A percentile compares a stretch with the other conserved stretches of the same genome.
Conservation (phyloP, 2,888 invertebrate genomes). For the Gonocerus acuteangulatus region DNA sequence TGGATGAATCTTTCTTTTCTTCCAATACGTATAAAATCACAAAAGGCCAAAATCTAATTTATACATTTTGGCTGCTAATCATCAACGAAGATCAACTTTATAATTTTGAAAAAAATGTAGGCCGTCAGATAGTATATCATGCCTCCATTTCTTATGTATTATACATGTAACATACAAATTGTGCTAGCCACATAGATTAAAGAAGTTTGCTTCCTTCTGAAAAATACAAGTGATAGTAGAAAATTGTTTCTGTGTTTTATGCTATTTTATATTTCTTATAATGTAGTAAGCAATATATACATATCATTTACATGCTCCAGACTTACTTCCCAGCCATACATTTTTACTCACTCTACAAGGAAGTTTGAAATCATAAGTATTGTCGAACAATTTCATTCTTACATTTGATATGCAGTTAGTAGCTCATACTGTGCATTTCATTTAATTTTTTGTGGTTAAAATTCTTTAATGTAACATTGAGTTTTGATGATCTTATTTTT, state of each 20-base stretch:
- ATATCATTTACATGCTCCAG: slow-evolving; percentile 13
- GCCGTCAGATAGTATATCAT: slow-evolving; percentile 4
- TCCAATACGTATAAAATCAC: background rate
- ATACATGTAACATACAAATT: background rate
- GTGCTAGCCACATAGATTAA: slow-evolving; percentile 7
- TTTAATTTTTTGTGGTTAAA: slow-evolving; percentile 3
- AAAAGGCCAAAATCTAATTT: slow-evolving; percentile 1
- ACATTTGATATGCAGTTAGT: slow-evolving; percentile 11
- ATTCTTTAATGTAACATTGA: no score
- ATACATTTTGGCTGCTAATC: background rate
- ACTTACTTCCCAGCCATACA: background rate
- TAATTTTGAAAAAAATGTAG: background rate
- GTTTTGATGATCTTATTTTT: no score
- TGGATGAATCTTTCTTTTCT: background rate
- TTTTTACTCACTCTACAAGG: background rate
- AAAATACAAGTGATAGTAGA: slow-evolving; percentile 11
- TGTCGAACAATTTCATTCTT: slow-evolving; percentile 3
- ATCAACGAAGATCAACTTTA: background rate
- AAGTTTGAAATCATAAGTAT: slow-evolving; percentile 3
- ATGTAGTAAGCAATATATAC: slow-evolving; percentile 17
- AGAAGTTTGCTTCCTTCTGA: background rate
- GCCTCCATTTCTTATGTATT: slow-evolving; percentile 2
- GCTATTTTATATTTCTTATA: background rate
- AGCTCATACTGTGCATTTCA: background rate
- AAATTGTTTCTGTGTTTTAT: background rate